A percentile compares a stretch with the other conserved stretches of the same genome.
Conservation (phyloP, 2,113 vertebrate species). For the Rhegmatorhina hoffmannsi region DNA sequence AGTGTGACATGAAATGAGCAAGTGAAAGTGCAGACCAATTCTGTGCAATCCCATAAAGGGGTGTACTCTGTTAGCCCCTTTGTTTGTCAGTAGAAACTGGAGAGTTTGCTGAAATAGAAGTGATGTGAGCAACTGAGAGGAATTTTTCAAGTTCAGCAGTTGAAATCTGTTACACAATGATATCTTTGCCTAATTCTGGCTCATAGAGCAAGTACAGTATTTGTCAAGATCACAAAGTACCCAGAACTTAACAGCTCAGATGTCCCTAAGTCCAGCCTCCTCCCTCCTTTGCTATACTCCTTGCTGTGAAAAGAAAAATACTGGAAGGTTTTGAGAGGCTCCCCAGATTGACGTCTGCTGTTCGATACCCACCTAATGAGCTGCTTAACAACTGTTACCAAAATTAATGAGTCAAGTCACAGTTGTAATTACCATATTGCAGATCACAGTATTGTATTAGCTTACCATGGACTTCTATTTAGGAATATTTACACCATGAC, state of each 20-base stretch:
- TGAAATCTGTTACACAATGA: background rate
- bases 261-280: background rate
- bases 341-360: slow-evolving; percentile 75
- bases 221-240: slow-evolving; percentile 13
- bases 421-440: slow-evolving; percentile 78
- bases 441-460: slow-evolving; percentile 75
- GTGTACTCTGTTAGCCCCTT: background rate
- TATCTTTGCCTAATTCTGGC: background rate
- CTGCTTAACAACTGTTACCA: slow-evolving; percentile 82
- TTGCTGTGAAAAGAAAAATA: slow-evolving; percentile 53
- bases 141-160: background rate
- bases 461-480: slow-evolving; percentile 68
- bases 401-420: slow-evolving; percentile 82
- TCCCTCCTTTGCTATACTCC: background rate
- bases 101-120: background rate
- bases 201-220: background rate
- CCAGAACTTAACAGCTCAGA: background rate
- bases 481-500: slow-evolving; percentile 66
- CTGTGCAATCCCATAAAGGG: background rate
- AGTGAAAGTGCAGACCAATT: background rate
- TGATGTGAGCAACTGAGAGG: accelerated
- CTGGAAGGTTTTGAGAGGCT: slow-evolving; percentile 69
- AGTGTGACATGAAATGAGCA: background rate
- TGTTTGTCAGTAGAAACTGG: background rate
- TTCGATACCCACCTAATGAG: slow-evolving; percentile 79